phyloP scores from a whole-genome alignment of 2,797 vertebrate species.

The Spea hammondii region DNA sequence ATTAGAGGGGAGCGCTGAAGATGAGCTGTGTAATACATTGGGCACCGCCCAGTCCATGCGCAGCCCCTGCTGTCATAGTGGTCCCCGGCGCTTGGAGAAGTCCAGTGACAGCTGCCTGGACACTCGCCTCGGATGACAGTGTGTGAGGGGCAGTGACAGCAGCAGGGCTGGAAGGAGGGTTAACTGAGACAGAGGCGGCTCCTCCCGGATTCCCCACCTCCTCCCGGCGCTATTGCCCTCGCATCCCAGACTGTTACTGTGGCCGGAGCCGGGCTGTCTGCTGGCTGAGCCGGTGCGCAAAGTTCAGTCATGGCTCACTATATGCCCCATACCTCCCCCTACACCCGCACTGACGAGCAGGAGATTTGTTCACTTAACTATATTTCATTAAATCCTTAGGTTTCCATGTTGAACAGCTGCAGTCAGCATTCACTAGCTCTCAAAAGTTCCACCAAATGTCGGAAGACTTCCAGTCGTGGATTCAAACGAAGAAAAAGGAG shows the following conservation, averaged over 20 bases:
- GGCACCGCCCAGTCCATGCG: conserved; percentile 37
- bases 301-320: conserved; percentile 79
- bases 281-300: background rate
- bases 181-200: conserved; percentile 35
- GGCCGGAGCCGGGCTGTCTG: conserved; percentile 23
- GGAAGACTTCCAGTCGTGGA: conserved; percentile 88
- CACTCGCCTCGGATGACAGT: background rate
- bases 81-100: conserved; percentile 27
- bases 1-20: conserved; percentile 10
- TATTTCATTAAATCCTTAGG: conserved; percentile 63
- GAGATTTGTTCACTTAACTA: conserved; percentile 59
- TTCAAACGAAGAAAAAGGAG: conserved; percentile 79
- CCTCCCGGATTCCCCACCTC: conserved; percentile 30
- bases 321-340: conserved; percentile 60
- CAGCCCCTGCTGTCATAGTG: conserved; percentile 28
- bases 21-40: conserved; percentile 32
- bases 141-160: background rate
- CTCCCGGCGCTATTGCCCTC: conserved; percentile 36
- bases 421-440: conserved; percentile 85
- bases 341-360: conserved; percentile 80
- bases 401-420: conserved; percentile 84
- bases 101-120: conserved; percentile 43
- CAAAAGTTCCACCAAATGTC: conserved; percentile 94
- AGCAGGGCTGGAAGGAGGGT: conserved; percentile 15
- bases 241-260: background rate